A percentile compares a stretch with the other conserved stretches of the same genome.
Conservation (phyloP, 2,888 invertebrate genomes). For the Pelosia muscerda region DNA sequence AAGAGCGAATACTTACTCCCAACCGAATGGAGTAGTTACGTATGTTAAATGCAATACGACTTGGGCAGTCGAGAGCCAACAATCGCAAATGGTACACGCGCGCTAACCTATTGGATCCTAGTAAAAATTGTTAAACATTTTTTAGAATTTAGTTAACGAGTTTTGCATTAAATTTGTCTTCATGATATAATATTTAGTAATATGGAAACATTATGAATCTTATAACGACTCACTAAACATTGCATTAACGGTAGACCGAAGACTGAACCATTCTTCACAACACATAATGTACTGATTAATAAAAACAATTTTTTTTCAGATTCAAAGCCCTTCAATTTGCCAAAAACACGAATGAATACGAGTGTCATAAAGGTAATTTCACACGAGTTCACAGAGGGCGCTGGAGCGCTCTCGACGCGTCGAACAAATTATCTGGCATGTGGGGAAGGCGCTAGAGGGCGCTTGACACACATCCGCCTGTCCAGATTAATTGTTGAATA, state of each 20-base stretch:
- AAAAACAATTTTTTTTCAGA: slow-evolving; percentile 11
- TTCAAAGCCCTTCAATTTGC: slow-evolving; percentile 34
- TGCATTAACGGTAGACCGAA: neutral
- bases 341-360: slow-evolving; percentile 46
- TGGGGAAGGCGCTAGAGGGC: slow-evolving; percentile 49
- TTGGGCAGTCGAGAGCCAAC: no score
- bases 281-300: neutral
- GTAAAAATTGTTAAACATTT: no score
- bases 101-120: no score
- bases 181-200: no score
- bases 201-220: no score
- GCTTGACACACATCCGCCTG: slow-evolving; percentile 68
- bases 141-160: no score
- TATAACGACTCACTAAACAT: no score
- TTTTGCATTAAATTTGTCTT: no score
- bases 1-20: no score
- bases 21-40: no score
- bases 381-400: slow-evolving; percentile 38
- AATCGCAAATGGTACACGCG: no score
- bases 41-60: no score
- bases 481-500: slow-evolving; percentile 62
- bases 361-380: slow-evolving; percentile 50
- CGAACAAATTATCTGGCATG: slow-evolving; percentile 65
- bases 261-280: neutral
- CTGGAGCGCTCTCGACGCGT: slow-evolving; percentile 52